These are phyloP conservation scores for Phyllotis vaccarum DNA, from an alignment of 2,797 vertebrate genomes.

Conservation along the genomic window DNA sequence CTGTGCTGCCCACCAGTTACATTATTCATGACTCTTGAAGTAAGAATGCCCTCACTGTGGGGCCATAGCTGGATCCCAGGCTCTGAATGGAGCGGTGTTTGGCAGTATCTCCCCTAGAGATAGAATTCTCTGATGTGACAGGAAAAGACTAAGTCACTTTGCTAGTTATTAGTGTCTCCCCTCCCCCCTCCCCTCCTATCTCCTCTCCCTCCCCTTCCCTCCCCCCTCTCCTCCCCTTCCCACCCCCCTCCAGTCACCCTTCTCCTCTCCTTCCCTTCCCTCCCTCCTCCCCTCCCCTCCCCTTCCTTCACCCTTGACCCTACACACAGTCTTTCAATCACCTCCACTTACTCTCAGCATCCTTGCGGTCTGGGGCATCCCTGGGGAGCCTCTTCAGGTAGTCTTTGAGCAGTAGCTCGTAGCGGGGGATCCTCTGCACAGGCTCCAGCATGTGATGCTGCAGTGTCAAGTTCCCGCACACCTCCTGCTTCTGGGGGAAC, in stretches of 20 bases:
- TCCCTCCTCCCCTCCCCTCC: too few relatives aligned
- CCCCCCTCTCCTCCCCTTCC: too few relatives aligned
- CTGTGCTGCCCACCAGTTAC: not conserved
- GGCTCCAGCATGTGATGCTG: slow-evolving; percentile 99
- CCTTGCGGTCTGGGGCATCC: slow-evolving; percentile 94
- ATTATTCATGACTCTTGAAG: too few relatives aligned
- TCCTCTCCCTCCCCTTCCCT: not conserved
- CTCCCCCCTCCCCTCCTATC: not conserved
- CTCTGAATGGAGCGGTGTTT: not conserved
- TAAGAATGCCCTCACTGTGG: not conserved
- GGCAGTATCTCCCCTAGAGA: not conserved
- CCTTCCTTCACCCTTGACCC: not conserved
- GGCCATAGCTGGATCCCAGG: not conserved
- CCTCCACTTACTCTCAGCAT: slow-evolving; percentile 93
- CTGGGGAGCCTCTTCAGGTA: slow-evolving; percentile 97
- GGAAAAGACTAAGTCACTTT: not conserved
- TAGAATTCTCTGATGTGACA: not conserved
- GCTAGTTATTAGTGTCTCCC: too few relatives aligned
- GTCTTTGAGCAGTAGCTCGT: slow-evolving; percentile 96
- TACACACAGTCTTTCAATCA: accelerated
- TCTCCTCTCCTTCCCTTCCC: not conserved
- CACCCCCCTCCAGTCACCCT: not conserved
- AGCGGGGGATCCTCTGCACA: slow-evolving; percentile 97
- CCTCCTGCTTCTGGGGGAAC: slow-evolving; percentile 93
- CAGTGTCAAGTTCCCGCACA: slow-evolving; percentile 96